Conservation (phyloP, 2,888 invertebrate species). For the Morpho achilles region DNA sequence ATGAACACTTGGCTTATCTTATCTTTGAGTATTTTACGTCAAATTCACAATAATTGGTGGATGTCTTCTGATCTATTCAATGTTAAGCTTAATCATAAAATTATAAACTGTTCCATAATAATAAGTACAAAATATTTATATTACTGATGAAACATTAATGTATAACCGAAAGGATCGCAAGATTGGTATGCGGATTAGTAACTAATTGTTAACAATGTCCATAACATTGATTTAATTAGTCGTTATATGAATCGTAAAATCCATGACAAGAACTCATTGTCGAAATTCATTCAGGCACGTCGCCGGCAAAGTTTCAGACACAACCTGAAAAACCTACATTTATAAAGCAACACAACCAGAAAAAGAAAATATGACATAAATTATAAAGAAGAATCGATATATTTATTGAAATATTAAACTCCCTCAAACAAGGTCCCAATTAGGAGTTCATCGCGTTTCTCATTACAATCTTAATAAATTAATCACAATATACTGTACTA, state of each 20-base stretch:
- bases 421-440: slow-evolving; percentile 51
- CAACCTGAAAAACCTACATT: slow-evolving; percentile 39
- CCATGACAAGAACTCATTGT: slow-evolving; percentile 8
- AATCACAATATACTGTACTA: slow-evolving; percentile 40
- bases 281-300: slow-evolving; percentile 23
- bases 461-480: slow-evolving; percentile 53
- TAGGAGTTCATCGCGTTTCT: slow-evolving; percentile 34
- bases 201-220: slow-evolving; percentile 17
- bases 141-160: no score
- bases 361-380: slow-evolving; percentile 57
- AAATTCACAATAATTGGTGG: no score
- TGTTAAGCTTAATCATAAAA: no score
- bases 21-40: no score
- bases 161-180: slow-evolving; percentile 1
- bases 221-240: slow-evolving; percentile 18
- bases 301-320: slow-evolving; percentile 30
- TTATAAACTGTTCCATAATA: no score
- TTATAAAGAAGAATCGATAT: slow-evolving; percentile 44
- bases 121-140: no score
- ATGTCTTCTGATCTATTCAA: no score
- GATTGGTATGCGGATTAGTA: slow-evolving; percentile 11
- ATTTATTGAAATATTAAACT: slow-evolving; percentile 45
- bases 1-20: no score
- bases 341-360: slow-evolving; percentile 42
- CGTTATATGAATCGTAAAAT: slow-evolving; percentile 11